Evolutionary conservation across 2,888 invertebrate species (phyloP).

Genomic region (Malacosoma neustria): DNA sequence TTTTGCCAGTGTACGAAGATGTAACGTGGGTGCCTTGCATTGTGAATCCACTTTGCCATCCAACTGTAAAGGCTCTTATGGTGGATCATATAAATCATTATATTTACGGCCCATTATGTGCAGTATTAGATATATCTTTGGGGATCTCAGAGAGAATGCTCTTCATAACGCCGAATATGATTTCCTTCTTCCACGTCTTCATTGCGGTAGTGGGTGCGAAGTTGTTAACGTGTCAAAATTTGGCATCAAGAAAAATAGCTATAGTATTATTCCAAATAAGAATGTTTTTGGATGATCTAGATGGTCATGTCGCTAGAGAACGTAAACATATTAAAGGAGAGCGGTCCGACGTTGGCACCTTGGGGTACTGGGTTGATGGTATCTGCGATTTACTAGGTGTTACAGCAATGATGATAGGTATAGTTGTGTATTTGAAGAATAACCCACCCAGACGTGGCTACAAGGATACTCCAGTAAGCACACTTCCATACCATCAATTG

Average conservation of each 20-base stretch:
- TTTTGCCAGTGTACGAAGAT: slow-evolving; percentile 56
- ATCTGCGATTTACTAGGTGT: slow-evolving; percentile 87
- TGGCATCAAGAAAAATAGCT: slow-evolving; percentile 82
- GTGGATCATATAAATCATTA: slow-evolving; percentile 90
- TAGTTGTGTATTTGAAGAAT: slow-evolving; percentile 79
- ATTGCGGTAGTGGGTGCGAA: slow-evolving; percentile 84
- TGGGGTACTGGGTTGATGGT: slow-evolving; percentile 89
- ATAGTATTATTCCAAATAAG: slow-evolving; percentile 86
- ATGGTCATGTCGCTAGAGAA: slow-evolving; percentile 89
- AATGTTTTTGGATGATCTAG: slow-evolving; percentile 89
- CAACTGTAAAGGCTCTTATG: slow-evolving; percentile 88
- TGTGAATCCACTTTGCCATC: slow-evolving; percentile 83
- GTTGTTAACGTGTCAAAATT: slow-evolving; percentile 81
- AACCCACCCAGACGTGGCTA: slow-evolving; percentile 85
- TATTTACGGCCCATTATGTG: slow-evolving; percentile 86
- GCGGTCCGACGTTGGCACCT: slow-evolving; percentile 84
- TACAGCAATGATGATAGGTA: slow-evolving; percentile 80
- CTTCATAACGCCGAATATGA: slow-evolving; percentile 87
- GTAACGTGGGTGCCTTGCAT: slow-evolving; percentile 79
- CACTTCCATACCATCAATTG: slow-evolving; percentile 62
- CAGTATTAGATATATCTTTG: slow-evolving; percentile 79
- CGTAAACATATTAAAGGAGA: slow-evolving; percentile 85
- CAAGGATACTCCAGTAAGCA: slow-evolving; percentile 75
- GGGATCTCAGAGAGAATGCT: slow-evolving; percentile 75
- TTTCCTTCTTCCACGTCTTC: slow-evolving; percentile 86